phyloP scores from a whole-genome alignment of 2,888 invertebrate species.

The Ctenicera cuprea region DNA sequence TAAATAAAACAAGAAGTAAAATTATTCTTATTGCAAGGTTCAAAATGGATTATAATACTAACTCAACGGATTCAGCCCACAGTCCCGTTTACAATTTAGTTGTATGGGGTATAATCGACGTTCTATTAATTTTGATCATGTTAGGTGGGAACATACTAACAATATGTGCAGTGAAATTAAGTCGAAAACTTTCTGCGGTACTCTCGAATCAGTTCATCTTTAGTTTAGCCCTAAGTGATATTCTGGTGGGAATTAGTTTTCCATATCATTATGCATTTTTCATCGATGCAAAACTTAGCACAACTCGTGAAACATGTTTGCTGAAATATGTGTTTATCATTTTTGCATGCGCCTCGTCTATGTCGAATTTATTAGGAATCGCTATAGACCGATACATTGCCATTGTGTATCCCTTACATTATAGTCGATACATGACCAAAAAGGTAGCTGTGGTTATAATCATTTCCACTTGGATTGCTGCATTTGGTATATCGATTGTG shows the following conservation, averaged over 20 bases:
- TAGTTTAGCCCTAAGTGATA: constrained; percentile 86
- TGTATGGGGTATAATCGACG: constrained; percentile 40
- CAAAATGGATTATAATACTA: background rate
- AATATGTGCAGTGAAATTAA: constrained; percentile 83
- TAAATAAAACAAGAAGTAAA: background rate
- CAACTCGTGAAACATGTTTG: constrained; percentile 79
- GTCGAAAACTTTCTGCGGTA: constrained; percentile 80
- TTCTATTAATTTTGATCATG: constrained; percentile 38
- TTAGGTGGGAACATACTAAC: constrained; percentile 85
- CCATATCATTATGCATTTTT: constrained; percentile 88
- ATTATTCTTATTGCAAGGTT: background rate
- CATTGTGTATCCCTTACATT: constrained; percentile 86
- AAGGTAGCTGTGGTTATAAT: constrained; percentile 79
- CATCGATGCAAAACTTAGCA: constrained; percentile 76
- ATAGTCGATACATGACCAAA: constrained; percentile 85
- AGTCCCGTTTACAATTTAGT: constrained; percentile 9
- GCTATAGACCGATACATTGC: constrained; percentile 88
- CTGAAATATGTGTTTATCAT: constrained; percentile 84
- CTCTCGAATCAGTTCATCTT: constrained; percentile 87
- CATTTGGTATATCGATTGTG: constrained; percentile 80
- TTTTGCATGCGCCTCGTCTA: constrained; percentile 86
- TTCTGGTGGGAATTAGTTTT: constrained; percentile 84
- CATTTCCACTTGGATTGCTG: constrained; percentile 80
- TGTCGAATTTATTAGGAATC: constrained; percentile 86
- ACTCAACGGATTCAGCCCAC: background rate